Conservation (phyloP, 2,113 vertebrate genomes). For the Aramus guarauna region DNA sequence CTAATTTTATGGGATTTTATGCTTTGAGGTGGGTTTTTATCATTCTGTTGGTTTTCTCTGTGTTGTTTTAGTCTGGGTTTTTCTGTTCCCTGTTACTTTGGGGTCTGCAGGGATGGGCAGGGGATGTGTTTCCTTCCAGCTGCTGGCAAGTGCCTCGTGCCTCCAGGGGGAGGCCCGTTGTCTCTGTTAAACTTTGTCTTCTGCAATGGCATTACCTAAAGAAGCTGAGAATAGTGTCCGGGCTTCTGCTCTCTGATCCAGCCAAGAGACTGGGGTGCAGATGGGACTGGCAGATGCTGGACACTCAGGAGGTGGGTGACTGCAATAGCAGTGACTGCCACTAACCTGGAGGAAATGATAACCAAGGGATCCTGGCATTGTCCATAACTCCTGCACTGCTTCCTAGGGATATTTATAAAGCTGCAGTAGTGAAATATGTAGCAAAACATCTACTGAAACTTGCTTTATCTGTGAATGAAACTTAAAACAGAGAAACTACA, state of each 20-base stretch:
- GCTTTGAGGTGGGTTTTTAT: not conserved
- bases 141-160: not conserved
- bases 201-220: not conserved
- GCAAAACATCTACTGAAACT: not conserved
- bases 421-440: not conserved
- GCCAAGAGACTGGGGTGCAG: not conserved
- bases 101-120: not conserved
- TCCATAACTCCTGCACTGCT: not conserved
- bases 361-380: not conserved
- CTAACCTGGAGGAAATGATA: not conserved
- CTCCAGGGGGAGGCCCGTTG: not conserved
- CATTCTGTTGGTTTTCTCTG: not conserved
- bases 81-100: not conserved
- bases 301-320: not conserved
- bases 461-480: not conserved
- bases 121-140: not conserved
- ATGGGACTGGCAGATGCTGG: not conserved
- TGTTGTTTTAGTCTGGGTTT: not conserved
- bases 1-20: not conserved
- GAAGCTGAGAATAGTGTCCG: not conserved
- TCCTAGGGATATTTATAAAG: not conserved
- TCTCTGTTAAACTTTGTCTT: not conserved
- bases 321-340: not conserved
- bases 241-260: not conserved
- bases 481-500: not conserved